These are phyloP conservation scores for Ophion slaviceki DNA, from an alignment of 2,888 invertebrate species.

Conservation along the genomic window DNA sequence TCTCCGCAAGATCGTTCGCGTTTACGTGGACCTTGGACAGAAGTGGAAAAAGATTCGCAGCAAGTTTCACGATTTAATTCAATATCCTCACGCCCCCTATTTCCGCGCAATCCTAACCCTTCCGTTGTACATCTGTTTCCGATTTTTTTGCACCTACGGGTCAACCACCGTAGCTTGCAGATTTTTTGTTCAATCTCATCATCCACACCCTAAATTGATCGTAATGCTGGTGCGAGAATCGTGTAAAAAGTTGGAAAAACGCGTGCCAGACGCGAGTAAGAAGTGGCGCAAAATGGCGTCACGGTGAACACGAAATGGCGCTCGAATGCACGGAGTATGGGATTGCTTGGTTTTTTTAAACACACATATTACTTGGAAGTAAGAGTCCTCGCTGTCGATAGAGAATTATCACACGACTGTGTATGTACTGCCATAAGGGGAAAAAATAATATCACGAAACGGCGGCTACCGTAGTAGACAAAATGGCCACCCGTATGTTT, in stretches of 20 bases:
- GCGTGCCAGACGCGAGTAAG: no score
- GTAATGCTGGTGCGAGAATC: neutral
- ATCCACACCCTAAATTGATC: neutral
- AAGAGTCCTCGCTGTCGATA: no score
- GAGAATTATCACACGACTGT: no score
- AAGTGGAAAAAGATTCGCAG: constrained; percentile 63
- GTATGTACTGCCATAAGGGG: no score
- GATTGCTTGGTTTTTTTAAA: no score
- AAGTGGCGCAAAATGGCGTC: no score
- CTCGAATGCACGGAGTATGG: no score
- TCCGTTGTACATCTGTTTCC: constrained; percentile 1
- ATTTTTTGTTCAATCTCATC: constrained; percentile 7
- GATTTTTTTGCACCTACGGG: neutral
- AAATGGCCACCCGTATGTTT: neutral
- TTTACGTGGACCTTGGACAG: constrained; percentile 66
- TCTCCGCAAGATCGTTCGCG: neutral
- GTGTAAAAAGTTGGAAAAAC: neutral
- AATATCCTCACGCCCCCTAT: constrained; percentile 15
- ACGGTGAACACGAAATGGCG: neutral
- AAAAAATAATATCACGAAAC: constrained; percentile 2
- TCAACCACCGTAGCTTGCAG: neutral
- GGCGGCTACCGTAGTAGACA: neutral
- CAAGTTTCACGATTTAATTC: constrained; percentile 24
- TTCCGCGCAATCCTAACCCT: neutral
- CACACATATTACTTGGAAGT: no score